A percentile compares a stretch with the other conserved stretches of the same genome.
These are phyloP conservation scores for Apis florea DNA, from an alignment of 1,140 invertebrate species.

Conservation along the genomic window DNA sequence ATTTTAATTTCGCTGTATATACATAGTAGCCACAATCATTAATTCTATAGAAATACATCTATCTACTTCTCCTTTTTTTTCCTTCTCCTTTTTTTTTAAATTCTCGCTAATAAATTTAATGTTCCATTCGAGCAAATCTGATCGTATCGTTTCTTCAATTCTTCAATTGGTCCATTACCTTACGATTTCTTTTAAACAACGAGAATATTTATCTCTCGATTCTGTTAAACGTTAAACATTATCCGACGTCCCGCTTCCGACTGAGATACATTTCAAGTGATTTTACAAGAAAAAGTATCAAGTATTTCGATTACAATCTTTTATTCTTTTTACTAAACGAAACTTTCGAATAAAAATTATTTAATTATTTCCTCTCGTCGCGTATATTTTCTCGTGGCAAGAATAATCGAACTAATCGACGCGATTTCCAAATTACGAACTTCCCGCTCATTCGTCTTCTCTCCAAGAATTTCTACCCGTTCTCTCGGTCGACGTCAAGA, in stretches of 20 bases:
- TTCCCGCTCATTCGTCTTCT: background rate
- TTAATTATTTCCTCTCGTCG: too few species aligned
- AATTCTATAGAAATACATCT: background rate
- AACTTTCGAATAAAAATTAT: too few species aligned
- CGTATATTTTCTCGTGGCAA: background rate
- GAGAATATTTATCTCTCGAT: background rate
- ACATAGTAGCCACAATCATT: background rate
- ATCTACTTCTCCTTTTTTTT: background rate
- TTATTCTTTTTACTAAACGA: too few species aligned
- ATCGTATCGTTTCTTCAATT: too few species aligned
- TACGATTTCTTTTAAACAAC: background rate
- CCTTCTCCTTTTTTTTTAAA: too few species aligned
- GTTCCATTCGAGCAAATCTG: background rate
- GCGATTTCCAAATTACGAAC: background rate
- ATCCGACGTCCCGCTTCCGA: too few species aligned
- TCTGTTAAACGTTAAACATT: too few species aligned
- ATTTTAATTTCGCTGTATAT: background rate
- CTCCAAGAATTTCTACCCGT: conserved; percentile 63
- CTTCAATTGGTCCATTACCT: background rate
- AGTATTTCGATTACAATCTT: too few species aligned
- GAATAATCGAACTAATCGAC: background rate
- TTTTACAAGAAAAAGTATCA: too few species aligned
- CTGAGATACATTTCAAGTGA: too few species aligned
- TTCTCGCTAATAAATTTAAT: too few species aligned
- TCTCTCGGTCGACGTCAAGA: conserved; percentile 63